Percentiles rank a stretch among this genome's conserved stretches.
phyloP scores from a whole-genome alignment of 2,888 invertebrate genomes.

The Agriotes lineatus region DNA sequence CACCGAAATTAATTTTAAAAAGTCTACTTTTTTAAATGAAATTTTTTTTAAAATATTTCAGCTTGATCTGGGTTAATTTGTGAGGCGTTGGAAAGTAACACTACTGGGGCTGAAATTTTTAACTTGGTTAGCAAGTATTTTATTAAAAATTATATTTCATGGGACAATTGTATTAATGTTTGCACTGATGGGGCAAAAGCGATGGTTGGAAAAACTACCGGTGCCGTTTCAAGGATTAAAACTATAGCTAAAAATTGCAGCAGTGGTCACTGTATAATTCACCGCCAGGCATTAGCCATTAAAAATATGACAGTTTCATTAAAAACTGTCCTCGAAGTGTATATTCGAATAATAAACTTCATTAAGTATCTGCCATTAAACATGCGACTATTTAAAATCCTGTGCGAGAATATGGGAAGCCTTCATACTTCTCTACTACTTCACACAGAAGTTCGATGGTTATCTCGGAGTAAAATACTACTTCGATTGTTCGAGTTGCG shows the following conservation, averaged over 20 bases:
- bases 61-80: too few relatives aligned
- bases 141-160: not conserved
- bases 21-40: too few relatives aligned
- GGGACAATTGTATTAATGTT: not conserved
- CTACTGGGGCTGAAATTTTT: not conserved
- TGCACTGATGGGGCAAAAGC: constrained; percentile 17
- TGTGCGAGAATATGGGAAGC: too few relatives aligned
- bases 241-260: not conserved
- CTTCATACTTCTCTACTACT: too few relatives aligned
- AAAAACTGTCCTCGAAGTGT: not conserved
- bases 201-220: constrained; percentile 7
- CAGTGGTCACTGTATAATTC: not conserved
- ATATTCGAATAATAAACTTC: not conserved
- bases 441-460: too few relatives aligned
- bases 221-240: constrained; percentile 11
- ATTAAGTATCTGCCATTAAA: not conserved
- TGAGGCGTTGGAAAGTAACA: too few relatives aligned
- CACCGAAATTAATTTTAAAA: too few relatives aligned
- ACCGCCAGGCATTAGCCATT: not conserved
- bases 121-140: not conserved
- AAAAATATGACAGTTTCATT: not conserved
- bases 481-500: too few relatives aligned
- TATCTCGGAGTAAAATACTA: too few relatives aligned
- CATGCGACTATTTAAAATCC: too few relatives aligned
- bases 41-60: too few relatives aligned